Evolutionary conservation across 2,113 vertebrate species (phyloP), one percentile per base, ranked within the genome.

Genomic region (Xiphorhynchus elegans): DNA sequence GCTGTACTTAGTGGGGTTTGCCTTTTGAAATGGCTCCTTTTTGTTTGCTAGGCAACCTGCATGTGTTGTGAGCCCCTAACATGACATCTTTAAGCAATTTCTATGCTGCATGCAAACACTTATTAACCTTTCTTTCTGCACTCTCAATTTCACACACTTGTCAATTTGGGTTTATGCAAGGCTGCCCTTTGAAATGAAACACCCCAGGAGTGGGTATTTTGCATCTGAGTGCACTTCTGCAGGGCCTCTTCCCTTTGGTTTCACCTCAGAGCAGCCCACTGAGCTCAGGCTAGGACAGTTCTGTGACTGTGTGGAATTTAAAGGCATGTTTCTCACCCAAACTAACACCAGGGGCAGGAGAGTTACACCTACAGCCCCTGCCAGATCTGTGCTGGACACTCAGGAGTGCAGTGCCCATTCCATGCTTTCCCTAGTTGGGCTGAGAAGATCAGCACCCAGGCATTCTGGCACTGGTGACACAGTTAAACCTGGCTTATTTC

Each of bases 111-210:
- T 2, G 20, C 70, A 35, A 74, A 29, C 26, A 25, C 39, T 64
- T 35, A 24, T 64, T 35, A 24, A 55, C 50, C 47, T 84, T 93
- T 86, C 84, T 50, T 52, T 60, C 72, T 67, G 84, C 70, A 35
- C 46, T 47, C 46, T 14, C 55, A 31, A 17, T 69, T 90, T 81
- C 76, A 88, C 75, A 68, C n/a, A n/a, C n/a, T n/a, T n/a, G n/a
- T n/a, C n/a, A n/a, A n/a, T n/a, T n/a, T 55, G 50, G 7, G 20
- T 60, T 82, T 78, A 60, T 8, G 35, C 2, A 2, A 77, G 40
- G 49, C 35, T 13, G 11, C 11, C 69, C 56, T 74, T 82, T 82
- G 67, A 88, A 93, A 93, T 31, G 50, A 82, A 90, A 88, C 87
- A 82, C 75, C 73, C 35, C 46, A 37, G 56, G 11, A 58, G 29